These are phyloP conservation scores for Phthorimaea operculella DNA, from an alignment of 1,140 invertebrate genomes.

Conservation along the genomic window DNA sequence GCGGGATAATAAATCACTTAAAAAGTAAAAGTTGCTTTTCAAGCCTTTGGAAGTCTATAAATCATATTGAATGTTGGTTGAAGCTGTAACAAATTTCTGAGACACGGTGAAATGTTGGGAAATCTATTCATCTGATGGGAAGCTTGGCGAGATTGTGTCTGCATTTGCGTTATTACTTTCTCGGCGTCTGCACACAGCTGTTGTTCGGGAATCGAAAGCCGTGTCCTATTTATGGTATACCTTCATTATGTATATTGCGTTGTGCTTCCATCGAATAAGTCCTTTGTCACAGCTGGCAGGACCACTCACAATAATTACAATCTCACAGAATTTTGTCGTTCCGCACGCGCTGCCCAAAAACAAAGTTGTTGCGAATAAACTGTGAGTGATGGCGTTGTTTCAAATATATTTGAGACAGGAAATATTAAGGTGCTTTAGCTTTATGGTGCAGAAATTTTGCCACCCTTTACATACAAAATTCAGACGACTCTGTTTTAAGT, in stretches of 20 bases:
- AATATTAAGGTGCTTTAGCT: background rate
- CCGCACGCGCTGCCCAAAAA: slow-evolving; percentile 9
- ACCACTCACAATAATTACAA: slow-evolving; percentile 33
- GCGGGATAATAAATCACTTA: slow-evolving; percentile 54
- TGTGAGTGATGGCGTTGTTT: slow-evolving; percentile 22
- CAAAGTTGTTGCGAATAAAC: slow-evolving; percentile 20
- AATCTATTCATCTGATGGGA: background rate
- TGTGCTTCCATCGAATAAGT: slow-evolving; percentile 2
- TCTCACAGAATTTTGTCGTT: slow-evolving; percentile 22
- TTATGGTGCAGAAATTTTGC: background rate
- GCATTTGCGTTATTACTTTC: background rate
- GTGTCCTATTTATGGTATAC: slow-evolving; percentile 1
- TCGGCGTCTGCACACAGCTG: background rate
- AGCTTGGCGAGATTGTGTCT: background rate
- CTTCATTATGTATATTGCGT: slow-evolving; percentile 1
- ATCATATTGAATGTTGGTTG: slow-evolving; percentile 2
- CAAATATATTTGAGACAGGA: slow-evolving; percentile 1
- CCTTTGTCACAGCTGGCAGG: slow-evolving; percentile 19
- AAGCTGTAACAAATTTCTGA: background rate
- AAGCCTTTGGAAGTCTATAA: slow-evolving; percentile 51
- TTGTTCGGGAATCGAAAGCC: background rate
- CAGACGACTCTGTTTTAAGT: too few species aligned
- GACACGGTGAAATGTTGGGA: background rate
- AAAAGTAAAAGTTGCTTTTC: slow-evolving; percentile 49
- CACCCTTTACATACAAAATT: too few species aligned